Evolutionary conservation across 2,113 vertebrate genomes (phyloP).

Genomic region (Varanus komodoensis): DNA sequence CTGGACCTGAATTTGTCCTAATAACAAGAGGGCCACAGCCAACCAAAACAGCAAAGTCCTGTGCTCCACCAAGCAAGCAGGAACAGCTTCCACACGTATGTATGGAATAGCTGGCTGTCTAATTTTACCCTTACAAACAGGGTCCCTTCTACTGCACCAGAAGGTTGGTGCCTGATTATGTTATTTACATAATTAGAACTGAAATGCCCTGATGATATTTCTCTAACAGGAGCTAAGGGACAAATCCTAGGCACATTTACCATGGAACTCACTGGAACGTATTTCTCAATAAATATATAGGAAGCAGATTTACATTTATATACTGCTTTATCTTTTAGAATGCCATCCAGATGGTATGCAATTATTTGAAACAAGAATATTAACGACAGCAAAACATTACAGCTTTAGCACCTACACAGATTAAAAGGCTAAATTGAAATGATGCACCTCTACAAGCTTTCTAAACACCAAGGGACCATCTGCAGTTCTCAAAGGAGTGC

Average conservation of each 20-base stretch:
- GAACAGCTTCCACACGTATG: constrained; percentile 52
- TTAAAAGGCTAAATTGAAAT: too few relatives aligned
- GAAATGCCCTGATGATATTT: neutral
- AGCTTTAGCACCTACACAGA: too few relatives aligned
- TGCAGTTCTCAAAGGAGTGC: too few relatives aligned
- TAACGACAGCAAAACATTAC: too few relatives aligned
- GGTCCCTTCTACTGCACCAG: constrained; percentile 5
- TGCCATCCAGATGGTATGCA: too few relatives aligned
- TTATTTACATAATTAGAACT: neutral
- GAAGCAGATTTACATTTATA: too few relatives aligned
- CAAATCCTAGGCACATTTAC: too few relatives aligned
- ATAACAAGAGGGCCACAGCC: constrained; percentile 72
- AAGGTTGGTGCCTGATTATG: neutral
- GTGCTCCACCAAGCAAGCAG: constrained; percentile 58
- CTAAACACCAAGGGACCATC: too few relatives aligned
- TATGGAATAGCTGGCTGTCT: constrained; percentile 56
- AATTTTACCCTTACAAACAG: constrained; percentile 49
- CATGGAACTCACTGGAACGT: neutral
- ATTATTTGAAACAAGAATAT: too few relatives aligned
- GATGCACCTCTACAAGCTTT: too few relatives aligned
- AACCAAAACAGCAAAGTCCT: constrained; percentile 73
- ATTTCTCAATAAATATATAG: neutral
- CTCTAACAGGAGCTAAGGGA: neutral
- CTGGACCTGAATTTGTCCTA: constrained; percentile 68
- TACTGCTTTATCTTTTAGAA: too few relatives aligned